These are phyloP conservation scores for Peromyscus nudipes DNA, from an alignment of 2,797 vertebrate genomes.

Conservation along the genomic window DNA sequence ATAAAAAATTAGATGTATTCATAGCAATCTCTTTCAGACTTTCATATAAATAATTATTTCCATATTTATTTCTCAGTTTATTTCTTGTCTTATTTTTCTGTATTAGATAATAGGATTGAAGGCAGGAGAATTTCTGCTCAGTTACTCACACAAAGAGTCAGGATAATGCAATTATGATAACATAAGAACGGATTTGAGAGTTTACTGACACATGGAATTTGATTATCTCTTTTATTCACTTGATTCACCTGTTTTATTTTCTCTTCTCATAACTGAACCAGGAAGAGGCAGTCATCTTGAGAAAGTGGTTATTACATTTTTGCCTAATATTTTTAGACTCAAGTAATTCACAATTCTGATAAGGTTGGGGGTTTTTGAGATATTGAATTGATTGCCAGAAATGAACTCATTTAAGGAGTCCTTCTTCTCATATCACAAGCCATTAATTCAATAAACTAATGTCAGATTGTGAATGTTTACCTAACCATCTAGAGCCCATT, in stretches of 20 bases:
- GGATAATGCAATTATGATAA: constrained; percentile 82
- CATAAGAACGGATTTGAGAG: constrained; percentile 73
- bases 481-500: constrained; percentile 62
- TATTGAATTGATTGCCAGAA: constrained; percentile 71
- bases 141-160: constrained; percentile 62
- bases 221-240: constrained; percentile 79
- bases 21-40: neutral
- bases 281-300: constrained; percentile 74
- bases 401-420: constrained; percentile 73
- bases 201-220: constrained; percentile 81
- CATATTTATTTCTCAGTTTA: constrained; percentile 45
- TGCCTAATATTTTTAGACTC: constrained; percentile 79
- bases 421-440: constrained; percentile 71
- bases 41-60: constrained; percentile 34
- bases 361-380: constrained; percentile 78
- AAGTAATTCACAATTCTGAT: constrained; percentile 79
- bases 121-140: constrained; percentile 68
- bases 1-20: neutral
- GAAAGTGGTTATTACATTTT: constrained; percentile 80
- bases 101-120: constrained; percentile 63
- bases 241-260: constrained; percentile 80
- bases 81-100: constrained; percentile 49
- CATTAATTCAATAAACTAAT: constrained; percentile 81
- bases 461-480: constrained; percentile 76
- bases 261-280: constrained; percentile 76